Base-by-base conservation (phyloP, 1,140 invertebrate genomes). In the Aradophagus sp. region DNA sequence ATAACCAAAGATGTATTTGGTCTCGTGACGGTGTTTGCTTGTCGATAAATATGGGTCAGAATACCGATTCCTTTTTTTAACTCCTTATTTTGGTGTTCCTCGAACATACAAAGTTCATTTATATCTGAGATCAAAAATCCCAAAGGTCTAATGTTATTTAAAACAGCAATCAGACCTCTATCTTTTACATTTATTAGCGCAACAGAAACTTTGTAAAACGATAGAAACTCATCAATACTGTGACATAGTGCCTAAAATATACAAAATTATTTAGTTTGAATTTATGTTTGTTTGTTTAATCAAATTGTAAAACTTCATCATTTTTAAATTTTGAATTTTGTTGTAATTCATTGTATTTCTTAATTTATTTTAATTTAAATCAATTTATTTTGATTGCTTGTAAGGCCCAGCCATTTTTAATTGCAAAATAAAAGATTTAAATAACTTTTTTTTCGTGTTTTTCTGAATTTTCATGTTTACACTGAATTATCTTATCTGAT, bases 41-140 rank as follows among this genome's bases (percentile, higher is more conserved):
- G 86, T 36, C 87, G 83, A 42, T 90, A 90, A 53, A 90, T 82
- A 66, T 89, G 88, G 4, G 88, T 88, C 69, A 90, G 86, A 27
- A 90, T 80, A 6, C 86, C 86, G 0, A 86, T 87, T 2, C 89
- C 89, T 47, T 85, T 78, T 2, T 83, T 81, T 8, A 87, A 63
- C 2, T 72, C 55, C 32, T 68, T 63, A 50, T 81, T 66, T 59
- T 80, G 82, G 32, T 78, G 52, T 41, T 81, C 82, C 48, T 86
- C 80, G 67, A 87, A 80, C 63, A 83, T 81, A 66, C 88, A 89
- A 16, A 90, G 80, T 44, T 81, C 84, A n/a, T 86, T 85, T n/a
- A 90, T 78, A 53, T 88, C 87, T 42, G 85, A 78, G 16, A 90
- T 88, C 52, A 89, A 78, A 26, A 78, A 77, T 17, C 86, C 83